Evolutionary conservation across 92 coral and sea anemone species (phyloP), one percentile per base, ranked within the genome.

Genomic region (Metridium senile): DNA sequence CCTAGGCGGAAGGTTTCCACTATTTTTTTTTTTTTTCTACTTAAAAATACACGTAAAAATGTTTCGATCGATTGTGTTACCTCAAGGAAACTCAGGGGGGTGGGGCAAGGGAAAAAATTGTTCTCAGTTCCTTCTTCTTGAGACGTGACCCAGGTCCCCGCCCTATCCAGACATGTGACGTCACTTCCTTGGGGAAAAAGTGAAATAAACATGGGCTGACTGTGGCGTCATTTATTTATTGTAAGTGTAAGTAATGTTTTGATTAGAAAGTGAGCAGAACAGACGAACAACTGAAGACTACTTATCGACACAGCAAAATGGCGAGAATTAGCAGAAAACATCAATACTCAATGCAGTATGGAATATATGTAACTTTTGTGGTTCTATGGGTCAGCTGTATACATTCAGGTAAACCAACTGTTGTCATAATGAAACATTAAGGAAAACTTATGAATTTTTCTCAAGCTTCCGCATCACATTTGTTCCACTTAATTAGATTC

Each of bases 131-230:
- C 49, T 6, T 39, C 49, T 4, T 13, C 8, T 39, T 39, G 49
- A 28, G 17, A 28, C 69, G 69, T 63, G 69, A 31, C 69, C 69
- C 45, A 2, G 28, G n/a, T 28, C 45, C 69, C 4, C 3, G 28
- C 69, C 69, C 66, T 13, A 23, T 22, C 23, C 69, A 63, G 69
- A 30, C 69, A 21, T 30, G 69, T 43, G 72, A 68, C 53, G 72
- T 68, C 72, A 68, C 57, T 34, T 68, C 72, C 72, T 68, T 68
- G 30, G 34, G 53, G 72, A 68, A 68, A 62, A 43, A 68, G 57
- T 45, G 72, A 68, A 68, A 68, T 35, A 43, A 35, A 43, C 56
- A 28, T 28, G 69, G 11, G 69, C 45, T 63, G 69, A 63, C 3
- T 1, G 28, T 63, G 69, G 28, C 69, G 69, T 63, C 69, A 63